phyloP scores from a whole-genome alignment of 2,888 invertebrate species.

The Taphrorychus bicolor region DNA sequence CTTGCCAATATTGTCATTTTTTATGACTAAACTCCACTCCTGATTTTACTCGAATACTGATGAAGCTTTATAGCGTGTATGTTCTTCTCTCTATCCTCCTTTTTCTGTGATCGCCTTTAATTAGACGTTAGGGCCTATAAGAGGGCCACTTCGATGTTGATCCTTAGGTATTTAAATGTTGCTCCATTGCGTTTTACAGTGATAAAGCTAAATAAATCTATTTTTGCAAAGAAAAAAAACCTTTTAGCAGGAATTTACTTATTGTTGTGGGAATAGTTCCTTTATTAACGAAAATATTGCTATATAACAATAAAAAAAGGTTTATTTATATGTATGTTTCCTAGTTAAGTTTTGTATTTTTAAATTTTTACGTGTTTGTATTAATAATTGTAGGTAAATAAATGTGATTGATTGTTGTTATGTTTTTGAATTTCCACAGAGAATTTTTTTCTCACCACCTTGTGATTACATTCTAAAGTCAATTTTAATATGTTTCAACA shows the following conservation, averaged over 20 bases:
- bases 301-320: neutral
- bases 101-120: neutral
- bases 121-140: neutral
- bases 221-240: neutral
- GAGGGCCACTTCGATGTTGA: neutral
- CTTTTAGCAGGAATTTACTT: neutral
- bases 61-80: neutral
- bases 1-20: too few relatives aligned
- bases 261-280: neutral
- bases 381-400: neutral
- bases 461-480: too few relatives aligned
- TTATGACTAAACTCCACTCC: neutral
- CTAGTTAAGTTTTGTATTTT: neutral
- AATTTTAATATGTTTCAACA: too few relatives aligned
- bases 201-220: neutral
- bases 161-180: neutral
- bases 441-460: too few relatives aligned
- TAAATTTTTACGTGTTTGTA: neutral
- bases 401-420: neutral
- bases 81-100: neutral
- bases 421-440: too few relatives aligned
- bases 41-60: neutral
- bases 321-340: neutral
- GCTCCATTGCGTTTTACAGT: neutral
- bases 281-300: neutral